These are phyloP conservation scores for Rhopalosiphum padi DNA, from an alignment of 1,140 invertebrate species.

Conservation along the genomic window DNA sequence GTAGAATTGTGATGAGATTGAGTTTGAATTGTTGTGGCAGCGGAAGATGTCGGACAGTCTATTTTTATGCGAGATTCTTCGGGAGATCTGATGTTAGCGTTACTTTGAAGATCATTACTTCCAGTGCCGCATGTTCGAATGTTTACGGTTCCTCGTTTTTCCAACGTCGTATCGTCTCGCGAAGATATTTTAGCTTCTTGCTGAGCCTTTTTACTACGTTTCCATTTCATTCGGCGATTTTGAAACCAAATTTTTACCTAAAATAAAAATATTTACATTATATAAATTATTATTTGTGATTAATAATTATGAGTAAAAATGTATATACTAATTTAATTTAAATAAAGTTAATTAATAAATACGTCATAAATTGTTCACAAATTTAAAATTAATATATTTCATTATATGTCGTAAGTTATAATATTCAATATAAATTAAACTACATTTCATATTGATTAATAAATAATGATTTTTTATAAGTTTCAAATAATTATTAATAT, in stretches of 20 bases:
- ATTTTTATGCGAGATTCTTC: neutral
- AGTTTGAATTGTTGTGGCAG: neutral
- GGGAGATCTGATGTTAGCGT: neutral
- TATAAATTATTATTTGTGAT: neutral
- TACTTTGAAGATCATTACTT: neutral
- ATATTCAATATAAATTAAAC: neutral
- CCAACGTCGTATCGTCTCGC: constrained; percentile 55
- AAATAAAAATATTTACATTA: constrained; percentile 58
- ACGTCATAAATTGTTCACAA: no score
- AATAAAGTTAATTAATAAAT: no score
- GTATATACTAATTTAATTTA: no score
- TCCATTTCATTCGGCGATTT: constrained; percentile 96
- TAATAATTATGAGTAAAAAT: no score
- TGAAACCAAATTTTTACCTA: constrained; percentile 97
- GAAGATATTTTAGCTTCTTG: constrained; percentile 70
- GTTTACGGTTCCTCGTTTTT: constrained; percentile 44
- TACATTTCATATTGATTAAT: no score
- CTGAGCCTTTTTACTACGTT: constrained; percentile 91
- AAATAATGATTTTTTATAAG: neutral
- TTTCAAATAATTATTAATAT: neutral
- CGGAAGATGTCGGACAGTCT: neutral
- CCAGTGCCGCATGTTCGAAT: neutral
- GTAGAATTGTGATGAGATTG: neutral
- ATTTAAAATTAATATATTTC: no score
- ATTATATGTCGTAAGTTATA: neutral